A percentile compares a stretch with the other conserved stretches of the same genome.
Evolutionary conservation across 1,140 invertebrate species (phyloP).

Genomic region (Chrysoperla carnea): DNA sequence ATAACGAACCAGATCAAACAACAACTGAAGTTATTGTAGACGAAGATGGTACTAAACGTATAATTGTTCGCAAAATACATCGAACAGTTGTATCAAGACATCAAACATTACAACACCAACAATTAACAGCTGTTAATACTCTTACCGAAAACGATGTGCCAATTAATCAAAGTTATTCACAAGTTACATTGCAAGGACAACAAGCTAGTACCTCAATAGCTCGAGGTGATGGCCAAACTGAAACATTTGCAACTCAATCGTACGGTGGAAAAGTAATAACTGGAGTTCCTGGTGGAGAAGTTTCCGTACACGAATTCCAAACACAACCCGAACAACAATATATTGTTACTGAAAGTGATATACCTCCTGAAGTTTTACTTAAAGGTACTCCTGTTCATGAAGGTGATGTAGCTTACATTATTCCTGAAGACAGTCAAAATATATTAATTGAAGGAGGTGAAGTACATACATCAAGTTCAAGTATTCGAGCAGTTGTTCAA

Average conservation of each 20-base stretch:
- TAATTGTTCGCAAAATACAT: slow-evolving; percentile 51
- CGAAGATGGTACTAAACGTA: slow-evolving; percentile 61
- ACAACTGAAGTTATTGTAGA: slow-evolving; percentile 62
- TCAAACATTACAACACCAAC: slow-evolving; percentile 28
- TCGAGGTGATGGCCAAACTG: slow-evolving; percentile 38
- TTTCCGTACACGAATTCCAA: slow-evolving; percentile 43
- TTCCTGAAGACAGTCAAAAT: slow-evolving; percentile 9
- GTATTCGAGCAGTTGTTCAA: slow-evolving; percentile 55
- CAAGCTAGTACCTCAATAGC: slow-evolving; percentile 39
- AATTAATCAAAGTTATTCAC: slow-evolving; percentile 38
- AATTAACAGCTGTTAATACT: slow-evolving; percentile 19
- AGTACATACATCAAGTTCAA: slow-evolving; percentile 32
- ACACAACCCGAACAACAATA: slow-evolving; percentile 31
- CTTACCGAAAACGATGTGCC: slow-evolving; percentile 24
- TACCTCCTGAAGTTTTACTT: slow-evolving; percentile 31
- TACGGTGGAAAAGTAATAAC: slow-evolving; percentile 40
- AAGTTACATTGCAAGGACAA: slow-evolving; percentile 41
- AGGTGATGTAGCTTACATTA: slow-evolving; percentile 23
- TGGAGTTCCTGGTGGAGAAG: slow-evolving; percentile 35
- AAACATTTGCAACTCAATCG: slow-evolving; percentile 37
- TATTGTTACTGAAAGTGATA: slow-evolving; percentile 29
- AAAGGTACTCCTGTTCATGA: slow-evolving; percentile 30
- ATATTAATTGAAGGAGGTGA: slow-evolving; percentile 18
- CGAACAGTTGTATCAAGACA: slow-evolving; percentile 33
- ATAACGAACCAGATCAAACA: slow-evolving; percentile 58